Base-by-base conservation (phyloP, 2,113 vertebrate species). In the Trematomus loennbergii region DNA sequence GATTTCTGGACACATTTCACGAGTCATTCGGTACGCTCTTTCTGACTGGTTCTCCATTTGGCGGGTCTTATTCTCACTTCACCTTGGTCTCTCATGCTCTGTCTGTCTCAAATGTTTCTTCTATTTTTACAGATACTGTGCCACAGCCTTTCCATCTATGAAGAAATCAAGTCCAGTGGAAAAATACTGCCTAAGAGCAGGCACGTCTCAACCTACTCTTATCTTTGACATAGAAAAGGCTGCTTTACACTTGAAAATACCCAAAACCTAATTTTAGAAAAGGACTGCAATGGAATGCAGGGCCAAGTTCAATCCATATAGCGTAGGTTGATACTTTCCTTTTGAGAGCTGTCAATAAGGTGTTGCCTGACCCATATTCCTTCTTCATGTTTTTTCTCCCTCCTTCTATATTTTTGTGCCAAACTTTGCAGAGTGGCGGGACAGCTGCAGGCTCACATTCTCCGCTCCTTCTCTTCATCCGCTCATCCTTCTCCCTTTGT, bases 371-470 rank as follows among this genome's bases (percentile, higher is more conserved):
- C 87, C 87, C 49, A 64, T 88, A 79, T 87, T 78, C 72, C 73
- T 82, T 68, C 74, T 75, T 81, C 65, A 64, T 79, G 81, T 75
- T 64, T 69, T 83, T 52, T 40, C 40, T 52, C 68, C 54, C n/a
- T 70, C 84, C 77, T 7, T 80, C 25, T 29, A 74, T 84, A 79
- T 88, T 84, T 83, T 67, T 49, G 59, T 93, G 91, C 91, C 93
- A 93, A 90, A 86, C 65, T 78, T 83, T 82, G 75, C 65, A 78
- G 85, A 89, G 87, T 79, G 81, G 59, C 29, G 53, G 81, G 84
- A 91, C 91, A 93, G 92, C 93, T 93, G 92, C 91, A 90, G 91
- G 89, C 85, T 89, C 83, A 81, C 58, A 81, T 75, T 75, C 81
- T 62, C 84, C 68, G 53, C 79, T 85, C 72, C 85, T 83, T 72